Conservation (phyloP, 2,888 invertebrate species). For the Xylocampa areola region DNA sequence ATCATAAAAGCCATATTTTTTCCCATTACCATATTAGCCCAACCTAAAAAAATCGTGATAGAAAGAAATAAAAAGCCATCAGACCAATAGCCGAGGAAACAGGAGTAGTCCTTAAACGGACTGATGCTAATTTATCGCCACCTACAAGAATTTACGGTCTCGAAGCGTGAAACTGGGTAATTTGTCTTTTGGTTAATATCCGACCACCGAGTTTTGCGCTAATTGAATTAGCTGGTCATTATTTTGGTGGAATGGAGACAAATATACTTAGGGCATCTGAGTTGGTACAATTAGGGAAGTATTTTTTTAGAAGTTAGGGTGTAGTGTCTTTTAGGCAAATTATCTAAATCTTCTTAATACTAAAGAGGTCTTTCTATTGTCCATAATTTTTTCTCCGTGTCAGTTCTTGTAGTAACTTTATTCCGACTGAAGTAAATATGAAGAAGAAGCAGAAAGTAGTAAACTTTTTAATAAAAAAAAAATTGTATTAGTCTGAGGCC, state of each 20-base stretch:
- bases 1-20: constrained; percentile 3
- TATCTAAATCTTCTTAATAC: no score
- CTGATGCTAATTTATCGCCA: constrained; percentile 70
- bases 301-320: neutral
- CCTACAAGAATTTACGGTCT: constrained; percentile 77
- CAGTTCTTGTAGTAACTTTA: no score
- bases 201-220: constrained; percentile 70
- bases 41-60: constrained; percentile 52
- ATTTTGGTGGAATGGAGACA: constrained; percentile 59
- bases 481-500: no score
- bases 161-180: constrained; percentile 79
- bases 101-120: constrained; percentile 56
- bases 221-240: constrained; percentile 79
- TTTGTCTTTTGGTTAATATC: constrained; percentile 83
- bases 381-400: no score
- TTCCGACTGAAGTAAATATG: no score
- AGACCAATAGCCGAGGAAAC: constrained; percentile 38
- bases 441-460: no score
- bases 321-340: no score
- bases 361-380: no score
- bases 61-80: constrained; percentile 46
- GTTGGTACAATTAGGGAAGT: neutral
- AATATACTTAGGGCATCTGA: constrained; percentile 40
- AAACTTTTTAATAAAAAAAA: no score
- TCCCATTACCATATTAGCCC: constrained; percentile 30